Base-by-base conservation (phyloP, 1,140 invertebrate species). In the Conus ventricosus region DNA sequence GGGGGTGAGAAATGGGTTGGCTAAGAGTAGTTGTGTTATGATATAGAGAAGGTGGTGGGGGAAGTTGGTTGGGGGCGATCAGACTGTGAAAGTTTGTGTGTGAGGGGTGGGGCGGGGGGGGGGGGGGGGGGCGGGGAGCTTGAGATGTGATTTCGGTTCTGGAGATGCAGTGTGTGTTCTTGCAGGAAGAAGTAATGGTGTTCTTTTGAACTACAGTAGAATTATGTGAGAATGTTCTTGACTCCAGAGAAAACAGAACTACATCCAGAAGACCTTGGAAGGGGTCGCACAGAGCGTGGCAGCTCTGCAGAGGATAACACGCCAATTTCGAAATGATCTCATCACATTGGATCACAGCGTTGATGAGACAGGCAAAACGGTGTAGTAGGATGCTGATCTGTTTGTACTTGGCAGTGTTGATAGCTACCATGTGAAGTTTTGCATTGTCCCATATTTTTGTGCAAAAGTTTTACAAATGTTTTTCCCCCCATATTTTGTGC, bases 211-310 rank as follows among this genome's bases (percentile, higher is more conserved):
- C n/a, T 80, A n/a, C 10, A 80, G 10, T 80, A 17, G 39, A 13
- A 80, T 80, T 5, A 17, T 13, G 11, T 80, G 39, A 25, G 5
- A 53, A 10, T 54, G 13, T 39, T 83, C 10, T 81, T 53, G 1
- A 4, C 13, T 80, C 53, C 88, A 96, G 94, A 96, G 97, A 92
- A 99, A 99, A 95, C 97, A 98, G 93, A 98, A 99, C 94, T 97
- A 98, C 63, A 98, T 99, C 95, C 98, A 82, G 99, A 99, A 95
- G 99, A 99, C 95, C 95, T 99, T 81, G 99, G 99, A 39, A 96
- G 99, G 88, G 99, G 99, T n/a, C 96, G 98, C 99, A 71, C 98
- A 98, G 83, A 98, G 98, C 76, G 99, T 99, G 4, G 98, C 98
- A 17, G 97, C 98, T 76, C 95, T 99, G 67, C 98, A 99, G 95